phyloP scores from a whole-genome alignment of 2,113 vertebrate genomes.

The Camelus dromedarius region DNA sequence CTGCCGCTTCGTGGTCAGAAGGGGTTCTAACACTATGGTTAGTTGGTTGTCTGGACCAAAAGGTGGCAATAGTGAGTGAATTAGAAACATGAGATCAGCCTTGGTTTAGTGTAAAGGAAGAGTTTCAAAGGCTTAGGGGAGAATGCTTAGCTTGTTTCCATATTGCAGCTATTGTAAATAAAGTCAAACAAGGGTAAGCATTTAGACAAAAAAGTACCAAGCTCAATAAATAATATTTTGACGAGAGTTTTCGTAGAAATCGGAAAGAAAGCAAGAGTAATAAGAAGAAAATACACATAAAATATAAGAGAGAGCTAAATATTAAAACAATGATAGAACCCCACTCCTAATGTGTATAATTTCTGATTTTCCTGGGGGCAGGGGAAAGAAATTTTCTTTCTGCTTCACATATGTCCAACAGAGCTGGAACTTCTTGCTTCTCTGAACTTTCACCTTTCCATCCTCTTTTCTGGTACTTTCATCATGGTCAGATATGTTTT shows the following conservation, averaged over 20 bases:
- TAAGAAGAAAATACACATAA: background rate
- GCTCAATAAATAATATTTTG: background rate
- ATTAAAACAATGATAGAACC: background rate
- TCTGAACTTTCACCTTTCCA: background rate
- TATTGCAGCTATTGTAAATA: background rate
- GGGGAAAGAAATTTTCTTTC: background rate
- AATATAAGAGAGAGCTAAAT: background rate
- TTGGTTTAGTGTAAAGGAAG: background rate
- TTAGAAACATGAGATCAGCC: background rate
- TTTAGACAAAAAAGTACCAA: background rate
- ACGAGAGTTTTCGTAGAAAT: background rate
- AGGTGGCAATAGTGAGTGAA: background rate
- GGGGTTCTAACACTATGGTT: background rate
- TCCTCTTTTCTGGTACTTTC: background rate
- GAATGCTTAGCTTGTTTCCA: background rate
- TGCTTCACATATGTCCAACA: background rate
- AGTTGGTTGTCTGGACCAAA: background rate
- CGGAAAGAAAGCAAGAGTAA: background rate
- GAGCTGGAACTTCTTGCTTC: slow-evolving; percentile 4
- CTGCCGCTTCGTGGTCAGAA: background rate
- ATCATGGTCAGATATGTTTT: background rate
- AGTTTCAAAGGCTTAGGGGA: background rate
- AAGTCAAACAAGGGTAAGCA: background rate
- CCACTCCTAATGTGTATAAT: background rate
- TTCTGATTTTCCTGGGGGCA: background rate